A percentile compares a stretch with the other conserved stretches of the same genome.
phyloP scores from a whole-genome alignment of 2,113 vertebrate genomes.

The Antechinus flavipes region DNA sequence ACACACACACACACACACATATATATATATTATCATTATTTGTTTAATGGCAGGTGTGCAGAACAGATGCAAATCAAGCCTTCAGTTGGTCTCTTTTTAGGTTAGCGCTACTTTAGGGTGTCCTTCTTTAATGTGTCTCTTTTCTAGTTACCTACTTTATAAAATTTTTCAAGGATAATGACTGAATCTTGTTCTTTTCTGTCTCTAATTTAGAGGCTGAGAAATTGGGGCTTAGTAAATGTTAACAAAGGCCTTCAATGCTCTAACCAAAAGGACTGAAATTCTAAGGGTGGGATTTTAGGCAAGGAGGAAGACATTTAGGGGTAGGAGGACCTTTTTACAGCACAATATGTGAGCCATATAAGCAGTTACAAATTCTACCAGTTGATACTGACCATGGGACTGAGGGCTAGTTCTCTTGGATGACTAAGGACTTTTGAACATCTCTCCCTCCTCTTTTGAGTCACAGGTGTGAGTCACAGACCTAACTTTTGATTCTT shows the following conservation, averaged over 20 bases:
- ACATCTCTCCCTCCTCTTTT: background rate
- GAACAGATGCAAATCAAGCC: background rate
- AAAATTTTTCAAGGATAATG: background rate
- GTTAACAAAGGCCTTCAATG: background rate
- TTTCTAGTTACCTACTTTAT: background rate
- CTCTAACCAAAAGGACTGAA: background rate
- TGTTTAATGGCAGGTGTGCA: background rate
- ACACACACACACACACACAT: too few species aligned
- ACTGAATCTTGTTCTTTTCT: background rate
- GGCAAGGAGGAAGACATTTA: background rate
- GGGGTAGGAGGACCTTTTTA: background rate
- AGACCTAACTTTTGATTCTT: background rate
- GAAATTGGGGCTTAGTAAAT: background rate
- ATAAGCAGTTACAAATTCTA: background rate
- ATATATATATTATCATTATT: background rate
- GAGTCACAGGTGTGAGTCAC: background rate
- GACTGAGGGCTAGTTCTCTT: background rate
- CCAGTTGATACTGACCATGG: background rate
- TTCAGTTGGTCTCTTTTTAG: background rate
- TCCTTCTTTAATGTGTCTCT: background rate
- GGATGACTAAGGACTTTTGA: background rate
- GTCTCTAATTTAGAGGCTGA: background rate
- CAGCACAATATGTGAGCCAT: background rate
- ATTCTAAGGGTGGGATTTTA: background rate
- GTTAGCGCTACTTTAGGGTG: background rate